Conservation (phyloP, 2,797 vertebrate species). For the Cossypha caffra region DNA sequence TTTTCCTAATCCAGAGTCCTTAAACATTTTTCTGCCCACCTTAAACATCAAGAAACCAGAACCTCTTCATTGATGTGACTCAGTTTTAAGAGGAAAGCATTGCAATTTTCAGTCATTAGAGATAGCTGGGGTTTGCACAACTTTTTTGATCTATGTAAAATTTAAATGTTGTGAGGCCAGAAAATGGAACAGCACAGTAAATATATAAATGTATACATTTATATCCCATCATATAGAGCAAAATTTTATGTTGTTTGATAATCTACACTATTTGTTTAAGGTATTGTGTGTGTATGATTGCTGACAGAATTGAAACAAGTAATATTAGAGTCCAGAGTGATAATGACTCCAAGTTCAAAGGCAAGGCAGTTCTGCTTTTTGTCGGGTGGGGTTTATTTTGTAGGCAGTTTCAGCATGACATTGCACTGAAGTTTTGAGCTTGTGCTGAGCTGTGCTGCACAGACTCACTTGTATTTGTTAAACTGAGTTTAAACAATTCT, state of each 20-base stretch:
- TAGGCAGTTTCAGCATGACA: neutral
- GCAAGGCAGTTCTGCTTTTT: neutral
- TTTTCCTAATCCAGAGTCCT: neutral
- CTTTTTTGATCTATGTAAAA: neutral
- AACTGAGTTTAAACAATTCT: neutral
- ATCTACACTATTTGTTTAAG: neutral
- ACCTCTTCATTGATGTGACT: fast-evolving
- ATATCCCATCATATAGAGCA: neutral
- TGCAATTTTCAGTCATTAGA: neutral
- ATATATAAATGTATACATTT: neutral
- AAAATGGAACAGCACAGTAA: neutral
- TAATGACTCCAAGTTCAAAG: fast-evolving
- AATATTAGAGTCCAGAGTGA: neutral
- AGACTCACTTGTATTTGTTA: neutral
- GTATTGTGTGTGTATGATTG: neutral
- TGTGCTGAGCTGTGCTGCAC: neutral
- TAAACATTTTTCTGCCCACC: neutral
- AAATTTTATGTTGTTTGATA: neutral
- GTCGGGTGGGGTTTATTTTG: neutral
- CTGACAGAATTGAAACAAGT: neutral
- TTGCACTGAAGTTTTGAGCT: fast-evolving
- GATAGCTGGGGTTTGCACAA: too few species aligned
- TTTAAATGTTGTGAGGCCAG: neutral
- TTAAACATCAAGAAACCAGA: neutral
- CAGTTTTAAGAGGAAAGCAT: neutral